phyloP scores from a whole-genome alignment of 2,888 invertebrate genomes.

The Drosophila dives region DNA sequence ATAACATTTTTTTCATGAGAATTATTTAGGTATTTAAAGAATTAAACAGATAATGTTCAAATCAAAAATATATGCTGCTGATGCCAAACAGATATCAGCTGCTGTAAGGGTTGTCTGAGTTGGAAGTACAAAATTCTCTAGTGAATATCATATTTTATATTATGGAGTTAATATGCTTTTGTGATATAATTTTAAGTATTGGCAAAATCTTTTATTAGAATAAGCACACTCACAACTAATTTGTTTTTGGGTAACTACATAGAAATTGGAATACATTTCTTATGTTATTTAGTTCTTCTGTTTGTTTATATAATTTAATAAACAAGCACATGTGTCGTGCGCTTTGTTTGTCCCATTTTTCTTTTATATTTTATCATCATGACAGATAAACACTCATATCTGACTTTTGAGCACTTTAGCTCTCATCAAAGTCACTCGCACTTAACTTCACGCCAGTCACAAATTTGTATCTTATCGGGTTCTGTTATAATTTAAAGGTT shows the following conservation, averaged over 20 bases:
- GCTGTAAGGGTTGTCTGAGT: background rate
- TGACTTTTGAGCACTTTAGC: conserved; percentile 42
- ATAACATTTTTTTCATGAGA: background rate
- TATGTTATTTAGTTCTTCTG: conserved; percentile 17
- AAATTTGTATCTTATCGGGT: conserved; percentile 66
- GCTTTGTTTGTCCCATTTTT: conserved; percentile 53
- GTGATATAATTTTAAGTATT: background rate
- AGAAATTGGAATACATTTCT: conserved; percentile 31
- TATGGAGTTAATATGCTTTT: background rate
- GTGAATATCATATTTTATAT: background rate
- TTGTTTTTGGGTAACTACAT: conserved; percentile 16
- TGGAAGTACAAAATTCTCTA: background rate
- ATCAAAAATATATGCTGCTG: background rate
- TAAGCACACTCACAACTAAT: conserved; percentile 27
- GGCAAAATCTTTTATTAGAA: background rate
- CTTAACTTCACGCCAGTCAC: conserved; percentile 53
- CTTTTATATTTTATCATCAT: conserved; percentile 52
- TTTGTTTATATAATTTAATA: conserved; percentile 49
- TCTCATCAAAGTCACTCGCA: conserved; percentile 45
- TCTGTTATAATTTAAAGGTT: conserved; percentile 21
- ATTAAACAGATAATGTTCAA: background rate
- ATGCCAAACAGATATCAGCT: background rate
- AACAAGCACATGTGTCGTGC: conserved; percentile 52
- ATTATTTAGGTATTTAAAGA: background rate
- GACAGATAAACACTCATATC: conserved; percentile 62